Conservation (phyloP, 2,888 invertebrate species). For the Periphyllus acericola region DNA sequence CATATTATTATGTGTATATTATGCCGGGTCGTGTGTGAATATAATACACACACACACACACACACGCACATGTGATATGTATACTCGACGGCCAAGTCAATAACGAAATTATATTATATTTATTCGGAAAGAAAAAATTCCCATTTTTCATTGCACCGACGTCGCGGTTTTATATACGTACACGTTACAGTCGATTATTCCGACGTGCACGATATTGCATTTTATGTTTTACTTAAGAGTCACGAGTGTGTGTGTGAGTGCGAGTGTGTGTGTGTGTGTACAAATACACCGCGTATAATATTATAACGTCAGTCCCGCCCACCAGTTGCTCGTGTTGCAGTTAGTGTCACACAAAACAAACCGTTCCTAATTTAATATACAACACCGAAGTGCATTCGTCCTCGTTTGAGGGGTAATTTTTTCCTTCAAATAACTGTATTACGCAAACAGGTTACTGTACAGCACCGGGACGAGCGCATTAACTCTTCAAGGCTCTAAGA, state of each 20-base stretch:
- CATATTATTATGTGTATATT: too few relatives aligned
- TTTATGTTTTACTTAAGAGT: background rate
- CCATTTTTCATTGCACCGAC: background rate
- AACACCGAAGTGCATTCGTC: background rate
- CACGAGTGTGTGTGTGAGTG: background rate
- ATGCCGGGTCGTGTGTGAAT: too few relatives aligned
- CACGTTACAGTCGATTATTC: background rate
- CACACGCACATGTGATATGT: too few relatives aligned
- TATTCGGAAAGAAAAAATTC: background rate
- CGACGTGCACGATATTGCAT: background rate
- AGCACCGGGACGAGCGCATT: too few relatives aligned
- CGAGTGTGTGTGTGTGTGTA: background rate
- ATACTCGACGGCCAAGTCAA: too few relatives aligned
- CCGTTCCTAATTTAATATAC: conserved; percentile 31
- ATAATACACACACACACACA: too few relatives aligned
- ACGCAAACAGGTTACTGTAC: background rate
- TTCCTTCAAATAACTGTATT: background rate
- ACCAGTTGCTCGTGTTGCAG: conserved; percentile 29
- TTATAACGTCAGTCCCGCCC: conserved; percentile 19
- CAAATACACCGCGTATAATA: background rate
- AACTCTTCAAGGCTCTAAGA: too few relatives aligned
- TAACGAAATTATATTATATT: background rate
- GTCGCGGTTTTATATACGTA: background rate
- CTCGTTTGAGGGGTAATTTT: background rate
- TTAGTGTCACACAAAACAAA: conserved; percentile 35